These are phyloP conservation scores for Rafetus swinhoei DNA, from an alignment of 2,113 vertebrate genomes.

Conservation along the genomic window DNA sequence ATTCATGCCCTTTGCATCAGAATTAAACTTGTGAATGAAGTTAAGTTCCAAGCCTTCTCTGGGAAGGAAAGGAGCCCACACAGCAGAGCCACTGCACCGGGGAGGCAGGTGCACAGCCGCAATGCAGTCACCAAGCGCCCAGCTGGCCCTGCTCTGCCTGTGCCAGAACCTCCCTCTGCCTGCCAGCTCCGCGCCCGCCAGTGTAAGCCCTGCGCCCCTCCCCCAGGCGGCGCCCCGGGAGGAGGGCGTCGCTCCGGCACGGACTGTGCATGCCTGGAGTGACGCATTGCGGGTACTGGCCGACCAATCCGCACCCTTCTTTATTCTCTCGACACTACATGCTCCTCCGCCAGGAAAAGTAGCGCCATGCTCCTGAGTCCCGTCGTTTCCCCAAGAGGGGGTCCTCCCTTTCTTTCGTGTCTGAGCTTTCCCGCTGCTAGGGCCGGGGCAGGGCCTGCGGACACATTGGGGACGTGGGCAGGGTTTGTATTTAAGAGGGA, in stretches of 20 bases:
- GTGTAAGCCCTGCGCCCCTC: neutral
- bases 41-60: conserved; percentile 45
- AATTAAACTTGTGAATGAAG: too few species aligned
- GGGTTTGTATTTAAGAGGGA: neutral
- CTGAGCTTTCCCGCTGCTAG: neutral
- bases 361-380: neutral
- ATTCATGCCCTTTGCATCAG: too few species aligned
- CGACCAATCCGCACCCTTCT: conserved; percentile 86
- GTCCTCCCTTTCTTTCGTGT: neutral
- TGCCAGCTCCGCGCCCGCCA: neutral
- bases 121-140: neutral
- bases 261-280: conserved; percentile 86
- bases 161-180: neutral
- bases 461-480: neutral
- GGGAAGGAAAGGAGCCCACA: neutral
- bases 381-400: neutral
- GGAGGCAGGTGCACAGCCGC: too few species aligned
- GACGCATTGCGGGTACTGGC: conserved; percentile 99
- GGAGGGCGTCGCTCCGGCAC: conserved; percentile 40
- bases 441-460: neutral
- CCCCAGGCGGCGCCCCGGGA: conserved; percentile 36
- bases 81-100: neutral
- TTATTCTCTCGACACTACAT: neutral
- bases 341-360: conserved; percentile 71
- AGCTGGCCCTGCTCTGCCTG: neutral